These are phyloP conservation scores for Nasonia giraulti DNA, from an alignment of 1,140 invertebrate species.

Conservation along the genomic window DNA sequence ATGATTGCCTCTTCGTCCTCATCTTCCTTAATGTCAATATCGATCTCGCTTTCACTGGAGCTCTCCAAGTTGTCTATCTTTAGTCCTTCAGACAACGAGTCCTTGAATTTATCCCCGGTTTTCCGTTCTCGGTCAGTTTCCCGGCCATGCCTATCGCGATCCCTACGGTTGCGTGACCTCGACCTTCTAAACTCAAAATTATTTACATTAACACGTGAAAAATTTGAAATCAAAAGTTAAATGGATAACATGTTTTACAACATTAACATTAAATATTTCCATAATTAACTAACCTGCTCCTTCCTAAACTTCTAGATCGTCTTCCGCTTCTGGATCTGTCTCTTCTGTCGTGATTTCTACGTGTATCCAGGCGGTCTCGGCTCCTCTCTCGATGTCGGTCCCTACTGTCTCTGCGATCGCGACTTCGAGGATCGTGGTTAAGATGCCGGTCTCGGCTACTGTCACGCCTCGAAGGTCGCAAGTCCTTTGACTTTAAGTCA, in stretches of 20 bases:
- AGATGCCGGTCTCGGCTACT: conserved; percentile 62
- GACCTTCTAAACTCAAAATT: conserved; percentile 56
- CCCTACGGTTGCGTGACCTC: conserved; percentile 68
- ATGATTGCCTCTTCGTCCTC: conserved; percentile 97
- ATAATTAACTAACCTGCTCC: conserved; percentile 51
- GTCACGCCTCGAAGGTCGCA: conserved; percentile 47
- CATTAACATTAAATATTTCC: too few species aligned
- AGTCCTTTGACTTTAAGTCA: conserved; percentile 54
- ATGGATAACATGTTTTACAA: background rate
- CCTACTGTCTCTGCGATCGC: conserved; percentile 29
- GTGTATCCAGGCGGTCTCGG: conserved; percentile 55
- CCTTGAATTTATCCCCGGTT: conserved; percentile 82
- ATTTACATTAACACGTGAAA: background rate
- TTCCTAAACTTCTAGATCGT: conserved; percentile 67
- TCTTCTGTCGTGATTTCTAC: conserved; percentile 63
- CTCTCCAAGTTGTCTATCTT: conserved; percentile 78
- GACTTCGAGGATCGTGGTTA: conserved; percentile 55
- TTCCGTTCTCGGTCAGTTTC: conserved; percentile 37
- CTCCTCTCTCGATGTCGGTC: conserved; percentile 60
- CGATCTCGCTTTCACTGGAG: conserved; percentile 82
- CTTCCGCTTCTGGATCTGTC: conserved; percentile 62
- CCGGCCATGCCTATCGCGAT: conserved; percentile 56
- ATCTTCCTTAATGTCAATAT: conserved; percentile 87
- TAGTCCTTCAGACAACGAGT: conserved; percentile 89
- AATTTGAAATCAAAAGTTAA: background rate